These are phyloP conservation scores for Centropus bengalensis DNA, from an alignment of 2,113 vertebrate genomes.

Conservation along the genomic window DNA sequence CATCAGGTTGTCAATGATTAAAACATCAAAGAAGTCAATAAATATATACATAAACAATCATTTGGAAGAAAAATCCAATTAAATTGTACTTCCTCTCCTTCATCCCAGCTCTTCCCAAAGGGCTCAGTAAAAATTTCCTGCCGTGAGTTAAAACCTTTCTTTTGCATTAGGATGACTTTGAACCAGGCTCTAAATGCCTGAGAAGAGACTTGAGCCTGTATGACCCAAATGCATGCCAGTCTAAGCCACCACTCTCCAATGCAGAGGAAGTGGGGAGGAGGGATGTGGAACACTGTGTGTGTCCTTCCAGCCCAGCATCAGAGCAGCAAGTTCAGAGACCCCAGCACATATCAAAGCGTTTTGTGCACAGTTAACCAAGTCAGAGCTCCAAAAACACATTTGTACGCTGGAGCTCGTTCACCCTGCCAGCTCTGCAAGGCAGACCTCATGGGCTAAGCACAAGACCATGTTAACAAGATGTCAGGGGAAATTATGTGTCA, in stretches of 20 bases:
- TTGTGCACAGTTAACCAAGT: background rate
- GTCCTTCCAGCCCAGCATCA: background rate
- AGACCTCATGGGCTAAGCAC: constrained; percentile 16
- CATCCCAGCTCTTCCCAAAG: background rate
- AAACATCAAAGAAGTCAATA: constrained; percentile 32
- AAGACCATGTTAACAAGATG: constrained; percentile 38
- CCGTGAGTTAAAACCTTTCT: background rate
- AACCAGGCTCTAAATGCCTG: background rate
- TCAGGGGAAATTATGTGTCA: constrained; percentile 59
- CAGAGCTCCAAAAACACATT: background rate
- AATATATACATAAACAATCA: background rate
- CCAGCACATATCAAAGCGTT: background rate
- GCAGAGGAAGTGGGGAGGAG: background rate
- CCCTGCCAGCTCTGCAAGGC: constrained; percentile 12
- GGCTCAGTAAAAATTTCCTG: background rate
- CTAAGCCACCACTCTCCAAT: rapidly evolving
- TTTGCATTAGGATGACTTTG: background rate
- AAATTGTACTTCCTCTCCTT: background rate
- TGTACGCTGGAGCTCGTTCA: background rate
- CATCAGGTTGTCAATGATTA: constrained; percentile 22
- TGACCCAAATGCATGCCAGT: background rate
- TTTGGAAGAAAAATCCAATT: background rate
- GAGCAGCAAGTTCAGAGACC: background rate
- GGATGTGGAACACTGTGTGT: rapidly evolving
- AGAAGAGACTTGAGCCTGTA: background rate